Evolutionary conservation across 2,113 vertebrate species (phyloP), one percentile per base, ranked within the genome.

Genomic region (Poecilia latipinna): DNA sequence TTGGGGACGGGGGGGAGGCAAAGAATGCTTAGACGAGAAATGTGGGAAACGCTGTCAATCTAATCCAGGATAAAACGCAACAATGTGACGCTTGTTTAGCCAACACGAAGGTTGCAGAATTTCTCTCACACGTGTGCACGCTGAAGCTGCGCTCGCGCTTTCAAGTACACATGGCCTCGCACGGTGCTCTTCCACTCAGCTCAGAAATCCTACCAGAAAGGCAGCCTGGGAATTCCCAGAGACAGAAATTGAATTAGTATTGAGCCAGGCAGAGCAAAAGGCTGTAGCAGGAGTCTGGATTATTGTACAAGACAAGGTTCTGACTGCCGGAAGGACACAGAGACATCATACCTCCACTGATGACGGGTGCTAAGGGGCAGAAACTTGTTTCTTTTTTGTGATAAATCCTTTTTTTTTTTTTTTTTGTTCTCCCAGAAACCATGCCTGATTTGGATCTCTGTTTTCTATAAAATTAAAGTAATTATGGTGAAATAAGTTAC

Each of bases 191-290:
- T 84, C 73, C 74, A 65, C 84, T 88, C 80, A 15, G 84, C 82
- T 91, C 82, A 83, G 86, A 91, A 90, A 90, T 87, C 86, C 83
- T 85, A 85, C 87, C 87, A 89, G 89, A 57, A 79, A 89, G 79
- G 86, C 87, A 82, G 82, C 87, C 86, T 78, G 91, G 90, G 92
- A 91, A 90, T 92, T 91, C 89, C 84, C 75, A 61, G 77, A 79
- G 85, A 88, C 78, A 86, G 90, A 92, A 92, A 93, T 90, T 92
- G 88, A 93, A 93, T 92, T 92, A 89, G 91, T 92, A 92, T 92
- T 92, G 91, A 92, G 88, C 87, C 78, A 72, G 74, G 77, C 80
- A 29, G 75, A 86, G 86, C 85, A 78, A 81, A 86, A 85, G 81
- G 85, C 88, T 87, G 86, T 64, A 85, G 86, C 80, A 86, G 80